Percentiles rank a stretch among this genome's conserved stretches.
Conservation (phyloP, 2,888 invertebrate genomes). For the Silvanus unidentatus region DNA sequence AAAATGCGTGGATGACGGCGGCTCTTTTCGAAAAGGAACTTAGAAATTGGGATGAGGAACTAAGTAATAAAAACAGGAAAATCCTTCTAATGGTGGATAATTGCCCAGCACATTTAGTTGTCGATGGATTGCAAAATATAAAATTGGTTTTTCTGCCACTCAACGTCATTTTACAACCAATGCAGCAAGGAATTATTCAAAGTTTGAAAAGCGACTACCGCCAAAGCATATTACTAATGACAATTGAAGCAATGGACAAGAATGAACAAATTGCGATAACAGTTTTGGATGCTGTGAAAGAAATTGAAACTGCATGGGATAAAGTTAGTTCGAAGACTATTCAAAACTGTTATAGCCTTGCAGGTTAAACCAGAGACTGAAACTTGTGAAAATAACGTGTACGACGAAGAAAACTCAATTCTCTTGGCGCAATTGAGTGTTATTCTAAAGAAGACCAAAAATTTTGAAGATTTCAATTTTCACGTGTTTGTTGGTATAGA, state of each 20-base stretch:
- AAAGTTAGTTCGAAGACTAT: slow-evolving; percentile 8
- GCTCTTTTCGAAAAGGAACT: neutral
- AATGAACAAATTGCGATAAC: neutral
- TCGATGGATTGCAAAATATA: neutral
- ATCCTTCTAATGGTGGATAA: slow-evolving; percentile 12
- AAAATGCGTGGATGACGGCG: slow-evolving; percentile 9
- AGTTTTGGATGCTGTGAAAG: neutral
- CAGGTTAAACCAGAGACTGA: neutral
- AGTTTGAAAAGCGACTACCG: too few relatives aligned
- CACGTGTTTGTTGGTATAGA: neutral
- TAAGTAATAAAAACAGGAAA: slow-evolving; percentile 5
- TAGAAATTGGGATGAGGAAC: slow-evolving; percentile 7
- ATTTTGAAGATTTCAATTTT: slow-evolving; percentile 4
- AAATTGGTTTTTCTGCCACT: slow-evolving; percentile 5
- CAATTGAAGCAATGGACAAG: too few relatives aligned
- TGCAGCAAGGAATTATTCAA: too few relatives aligned
- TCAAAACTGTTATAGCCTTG: slow-evolving; percentile 4
- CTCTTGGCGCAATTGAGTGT: slow-evolving; percentile 6
- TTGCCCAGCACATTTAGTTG: slow-evolving; percentile 10
- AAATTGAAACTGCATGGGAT: slow-evolving; percentile 5
- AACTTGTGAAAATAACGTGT: slow-evolving; percentile 1
- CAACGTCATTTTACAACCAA: slow-evolving; percentile 6
- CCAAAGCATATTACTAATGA: too few relatives aligned
- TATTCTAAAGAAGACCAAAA: neutral
- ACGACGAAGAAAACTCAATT: slow-evolving; percentile 8